Evolutionary conservation across 2,888 invertebrate species (phyloP).

Genomic region (Xestia c-nigrum): DNA sequence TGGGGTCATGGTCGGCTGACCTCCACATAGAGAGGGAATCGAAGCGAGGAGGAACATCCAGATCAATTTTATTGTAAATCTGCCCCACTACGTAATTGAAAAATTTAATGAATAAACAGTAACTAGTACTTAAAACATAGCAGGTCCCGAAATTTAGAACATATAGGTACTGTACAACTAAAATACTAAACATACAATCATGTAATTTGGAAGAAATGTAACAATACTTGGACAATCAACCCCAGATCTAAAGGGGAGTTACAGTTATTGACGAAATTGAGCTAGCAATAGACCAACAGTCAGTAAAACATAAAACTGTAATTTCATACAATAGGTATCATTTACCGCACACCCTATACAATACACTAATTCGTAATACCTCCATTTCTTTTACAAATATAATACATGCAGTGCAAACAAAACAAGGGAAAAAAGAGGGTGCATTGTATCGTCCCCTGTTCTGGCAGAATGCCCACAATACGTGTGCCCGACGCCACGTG

Average conservation of each 20-base stretch:
- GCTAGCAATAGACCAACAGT: background rate
- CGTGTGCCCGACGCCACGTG: conserved; percentile 75
- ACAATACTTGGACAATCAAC: conserved; percentile 16
- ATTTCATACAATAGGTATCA: conserved; percentile 2
- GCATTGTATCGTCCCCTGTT: conserved; percentile 71
- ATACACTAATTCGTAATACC: conserved; percentile 43
- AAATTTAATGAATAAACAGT: background rate
- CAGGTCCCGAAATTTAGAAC: background rate
- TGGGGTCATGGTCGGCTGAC: conserved; percentile 40
- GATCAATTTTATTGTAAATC: background rate
- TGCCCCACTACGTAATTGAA: background rate
- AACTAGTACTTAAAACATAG: background rate
- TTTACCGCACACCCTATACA: conserved; percentile 2
- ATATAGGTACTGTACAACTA: background rate
- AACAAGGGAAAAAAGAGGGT: conserved; percentile 59
- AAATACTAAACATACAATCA: background rate
- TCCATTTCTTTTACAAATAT: conserved; percentile 52
- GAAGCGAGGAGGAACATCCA: conserved; percentile 42
- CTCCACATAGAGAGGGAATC: conserved; percentile 31
- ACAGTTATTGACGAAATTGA: background rate
- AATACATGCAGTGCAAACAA: conserved; percentile 61
- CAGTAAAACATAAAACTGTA: background rate
- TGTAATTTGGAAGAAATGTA: background rate
- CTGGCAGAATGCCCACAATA: conserved; percentile 78
- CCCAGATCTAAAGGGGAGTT: background rate